A percentile compares a stretch with the other conserved stretches of the same genome.
These are phyloP conservation scores for Brachionus calyciflorus DNA, from an alignment of 1,140 invertebrate genomes.

Conservation along the genomic window DNA sequence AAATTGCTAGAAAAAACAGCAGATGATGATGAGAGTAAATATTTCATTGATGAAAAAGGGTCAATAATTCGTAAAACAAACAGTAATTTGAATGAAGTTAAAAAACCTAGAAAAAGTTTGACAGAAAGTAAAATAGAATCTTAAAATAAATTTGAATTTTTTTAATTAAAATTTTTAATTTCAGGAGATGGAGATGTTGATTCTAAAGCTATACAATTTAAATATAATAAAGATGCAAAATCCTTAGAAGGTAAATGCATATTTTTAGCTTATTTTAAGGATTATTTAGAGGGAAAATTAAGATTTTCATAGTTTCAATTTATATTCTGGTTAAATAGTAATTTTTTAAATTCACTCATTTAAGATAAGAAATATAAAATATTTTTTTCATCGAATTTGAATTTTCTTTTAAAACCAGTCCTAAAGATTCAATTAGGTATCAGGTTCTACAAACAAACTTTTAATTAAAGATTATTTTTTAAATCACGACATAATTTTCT, in stretches of 20 bases:
- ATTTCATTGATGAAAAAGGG: slow-evolving; percentile 8
- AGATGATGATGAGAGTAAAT: neutral
- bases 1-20: neutral
- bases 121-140: neutral
- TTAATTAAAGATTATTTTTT: no score
- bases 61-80: neutral
- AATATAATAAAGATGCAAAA: slow-evolving; percentile 36
- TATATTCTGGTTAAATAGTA: no score
- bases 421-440: no score
- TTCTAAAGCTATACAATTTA: slow-evolving; percentile 17
- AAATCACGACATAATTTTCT: no score
- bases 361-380: no score
- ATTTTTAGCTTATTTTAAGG: no score
- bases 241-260: neutral
- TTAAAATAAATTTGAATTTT: neutral
- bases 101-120: neutral
- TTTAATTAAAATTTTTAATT: neutral
- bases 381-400: no score
- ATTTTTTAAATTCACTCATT: no score
- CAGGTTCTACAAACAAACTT: no score
- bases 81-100: slow-evolving; percentile 4
- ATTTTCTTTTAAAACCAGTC: no score
- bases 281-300: no score
- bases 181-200: neutral
- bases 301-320: no score